Conservation (phyloP, 2,888 invertebrate genomes). For the Dascillus cervinus region DNA sequence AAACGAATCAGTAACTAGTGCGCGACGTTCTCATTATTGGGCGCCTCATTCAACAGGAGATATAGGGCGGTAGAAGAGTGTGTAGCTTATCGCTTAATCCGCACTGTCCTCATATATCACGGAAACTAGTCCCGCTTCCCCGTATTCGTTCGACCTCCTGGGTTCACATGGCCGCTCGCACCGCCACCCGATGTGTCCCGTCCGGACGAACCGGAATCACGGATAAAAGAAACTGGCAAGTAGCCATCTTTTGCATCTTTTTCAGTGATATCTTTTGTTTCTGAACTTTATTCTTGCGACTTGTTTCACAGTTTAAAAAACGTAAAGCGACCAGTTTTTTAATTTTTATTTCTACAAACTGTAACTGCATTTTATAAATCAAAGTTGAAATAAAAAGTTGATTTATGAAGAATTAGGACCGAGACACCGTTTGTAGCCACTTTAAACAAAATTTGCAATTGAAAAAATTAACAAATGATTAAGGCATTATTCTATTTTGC, state of each 20-base stretch:
- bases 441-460: too few relatives aligned
- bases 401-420: too few relatives aligned
- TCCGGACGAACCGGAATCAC: constrained; percentile 24
- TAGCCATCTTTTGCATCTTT: constrained; percentile 29
- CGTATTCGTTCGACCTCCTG: constrained; percentile 11
- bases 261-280: constrained; percentile 23
- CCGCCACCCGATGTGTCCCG: constrained; percentile 21
- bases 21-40: constrained; percentile 20
- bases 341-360: too few relatives aligned
- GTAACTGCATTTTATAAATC: too few relatives aligned
- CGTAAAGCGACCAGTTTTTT: too few relatives aligned
- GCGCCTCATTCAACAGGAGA: constrained; percentile 33
- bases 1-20: constrained; percentile 14
- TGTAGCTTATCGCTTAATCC: constrained; percentile 37
- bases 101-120: constrained; percentile 33
- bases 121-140: constrained; percentile 13
- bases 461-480: too few relatives aligned
- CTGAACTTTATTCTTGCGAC: too few relatives aligned
- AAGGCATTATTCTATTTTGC: too few relatives aligned
- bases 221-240: constrained; percentile 29
- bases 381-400: too few relatives aligned
- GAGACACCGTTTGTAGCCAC: too few relatives aligned
- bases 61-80: constrained; percentile 27
- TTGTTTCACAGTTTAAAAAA: too few relatives aligned
- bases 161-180: constrained; percentile 14